Evolutionary conservation across 2,888 invertebrate genomes (phyloP), one percentile per base, ranked within the genome.

Genomic region (Nycteola revayana): DNA sequence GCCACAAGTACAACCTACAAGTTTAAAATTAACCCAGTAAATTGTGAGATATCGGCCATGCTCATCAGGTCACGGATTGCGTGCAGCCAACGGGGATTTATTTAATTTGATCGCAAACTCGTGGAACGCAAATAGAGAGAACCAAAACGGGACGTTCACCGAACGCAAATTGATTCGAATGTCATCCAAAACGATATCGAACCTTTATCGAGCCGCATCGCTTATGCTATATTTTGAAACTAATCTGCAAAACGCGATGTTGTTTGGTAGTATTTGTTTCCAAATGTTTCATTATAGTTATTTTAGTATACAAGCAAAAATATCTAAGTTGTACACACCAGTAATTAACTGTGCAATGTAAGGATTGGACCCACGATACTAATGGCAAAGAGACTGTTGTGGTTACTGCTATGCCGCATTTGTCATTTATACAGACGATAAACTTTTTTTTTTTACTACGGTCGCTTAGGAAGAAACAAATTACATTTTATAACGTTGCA

Each of bases 151-250:
- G 48, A 48, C 49, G 36, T 38, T 44, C 54, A 43, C 59, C 49
- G 44, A 50, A 41, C 50, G 42, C 36, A 59, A 71, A 76, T 74
- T 66, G 66, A 70, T 71, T 75, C 49, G 39, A 69, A 64, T 64
- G 36, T 37, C 49, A 59, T 61, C 58, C 49, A 52, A 53, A 62
- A 56, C 61, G 55, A 66, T 14, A n/a, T n/a, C 47, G 54, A 51
- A 28, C 42, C 34, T 51, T 63, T 67, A 60, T 66, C 62, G 60
- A 57, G 40, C 48, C 39, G 51, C 60, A 61, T 47, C 44, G 49
- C 57, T 60, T 59, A 57, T 61, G 48, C 52, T 33, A 43, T 49
- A 31, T 49, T 60, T 56, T 45, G 35, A 46, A 54, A 31, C 34
- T 32, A 39, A 50, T 41, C 38, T 37, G 43, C 36, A 35, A 48